phyloP scores from a whole-genome alignment of 2,888 invertebrate genomes.

The Odontocerum albicorne region DNA sequence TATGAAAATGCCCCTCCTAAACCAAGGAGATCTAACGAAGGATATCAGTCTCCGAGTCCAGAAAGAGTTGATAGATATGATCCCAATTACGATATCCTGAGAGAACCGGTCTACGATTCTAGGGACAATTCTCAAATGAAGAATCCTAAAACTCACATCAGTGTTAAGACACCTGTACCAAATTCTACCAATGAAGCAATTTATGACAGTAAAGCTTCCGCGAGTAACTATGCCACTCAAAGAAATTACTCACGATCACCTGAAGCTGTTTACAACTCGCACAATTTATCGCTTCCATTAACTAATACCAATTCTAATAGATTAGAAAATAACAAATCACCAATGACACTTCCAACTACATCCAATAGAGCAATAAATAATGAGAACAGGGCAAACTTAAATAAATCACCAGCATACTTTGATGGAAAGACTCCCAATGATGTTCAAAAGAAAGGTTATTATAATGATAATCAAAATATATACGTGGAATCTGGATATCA shows the following conservation, averaged over 20 bases:
- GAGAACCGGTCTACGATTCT: slow-evolving; percentile 57
- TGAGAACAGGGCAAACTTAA: slow-evolving; percentile 27
- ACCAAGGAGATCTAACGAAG: slow-evolving; percentile 77
- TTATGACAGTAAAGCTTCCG: slow-evolving; percentile 29
- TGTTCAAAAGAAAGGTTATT: slow-evolving; percentile 23
- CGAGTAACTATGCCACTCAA: slow-evolving; percentile 32
- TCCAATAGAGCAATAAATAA: slow-evolving; percentile 40
- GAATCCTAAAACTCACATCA: slow-evolving; percentile 21
- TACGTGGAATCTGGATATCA: slow-evolving; percentile 31
- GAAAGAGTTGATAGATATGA: slow-evolving; percentile 60
- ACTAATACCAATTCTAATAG: slow-evolving; percentile 51
- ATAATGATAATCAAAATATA: slow-evolving; percentile 29
- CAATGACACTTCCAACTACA: slow-evolving; percentile 20
- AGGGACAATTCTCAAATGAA: slow-evolving; percentile 41
- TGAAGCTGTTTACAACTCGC: slow-evolving; percentile 47
- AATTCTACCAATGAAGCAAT: slow-evolving; percentile 32
- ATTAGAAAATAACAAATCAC: slow-evolving; percentile 48
- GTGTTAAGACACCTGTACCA: slow-evolving; percentile 38
- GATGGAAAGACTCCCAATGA: slow-evolving; percentile 23
- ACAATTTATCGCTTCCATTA: slow-evolving; percentile 53
- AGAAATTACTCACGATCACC: slow-evolving; percentile 39
- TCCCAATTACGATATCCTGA: slow-evolving; percentile 57
- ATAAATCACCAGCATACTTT: slow-evolving; percentile 31
- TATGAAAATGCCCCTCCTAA: slow-evolving; percentile 92
- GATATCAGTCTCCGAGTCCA: slow-evolving; percentile 74